These are phyloP conservation scores for Thomomys bottae DNA, from an alignment of 2,113 vertebrate genomes.

Conservation along the genomic window DNA sequence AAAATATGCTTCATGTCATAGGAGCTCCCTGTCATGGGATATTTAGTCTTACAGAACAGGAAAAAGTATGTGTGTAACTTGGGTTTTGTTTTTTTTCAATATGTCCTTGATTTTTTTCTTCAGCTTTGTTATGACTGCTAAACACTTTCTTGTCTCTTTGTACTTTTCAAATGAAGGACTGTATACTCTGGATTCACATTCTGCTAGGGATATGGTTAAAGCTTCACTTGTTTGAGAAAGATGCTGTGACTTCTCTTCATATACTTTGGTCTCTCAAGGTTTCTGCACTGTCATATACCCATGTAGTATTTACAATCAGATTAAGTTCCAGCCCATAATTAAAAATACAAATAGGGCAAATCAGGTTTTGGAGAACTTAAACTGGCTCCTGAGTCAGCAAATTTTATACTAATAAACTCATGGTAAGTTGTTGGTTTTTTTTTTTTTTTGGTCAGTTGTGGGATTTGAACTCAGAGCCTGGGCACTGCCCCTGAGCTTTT, in stretches of 20 bases:
- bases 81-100: background rate
- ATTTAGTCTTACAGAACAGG: background rate
- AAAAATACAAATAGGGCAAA: slow-evolving; percentile 21
- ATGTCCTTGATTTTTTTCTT: slow-evolving; percentile 50
- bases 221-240: background rate
- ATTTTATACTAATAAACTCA: slow-evolving; percentile 46
- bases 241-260: slow-evolving; percentile 7
- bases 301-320: background rate
- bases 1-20: background rate
- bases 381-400: slow-evolving; percentile 14
- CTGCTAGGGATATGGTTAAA: background rate
- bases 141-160: slow-evolving; percentile 42
- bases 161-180: slow-evolving; percentile 36
- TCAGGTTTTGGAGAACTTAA: background rate
- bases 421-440: too few species aligned
- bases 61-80: slow-evolving; percentile 9
- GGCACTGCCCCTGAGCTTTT: too few species aligned
- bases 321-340: background rate
- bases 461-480: too few species aligned
- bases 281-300: background rate
- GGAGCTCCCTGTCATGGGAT: background rate
- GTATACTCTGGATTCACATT: background rate
- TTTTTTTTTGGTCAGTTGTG: too few species aligned
- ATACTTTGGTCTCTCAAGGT: background rate
- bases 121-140: slow-evolving; percentile 50